Evolutionary conservation across 2,113 vertebrate species (phyloP), one percentile per base, ranked within the genome.

Genomic region (Ammodytes marinus): DNA sequence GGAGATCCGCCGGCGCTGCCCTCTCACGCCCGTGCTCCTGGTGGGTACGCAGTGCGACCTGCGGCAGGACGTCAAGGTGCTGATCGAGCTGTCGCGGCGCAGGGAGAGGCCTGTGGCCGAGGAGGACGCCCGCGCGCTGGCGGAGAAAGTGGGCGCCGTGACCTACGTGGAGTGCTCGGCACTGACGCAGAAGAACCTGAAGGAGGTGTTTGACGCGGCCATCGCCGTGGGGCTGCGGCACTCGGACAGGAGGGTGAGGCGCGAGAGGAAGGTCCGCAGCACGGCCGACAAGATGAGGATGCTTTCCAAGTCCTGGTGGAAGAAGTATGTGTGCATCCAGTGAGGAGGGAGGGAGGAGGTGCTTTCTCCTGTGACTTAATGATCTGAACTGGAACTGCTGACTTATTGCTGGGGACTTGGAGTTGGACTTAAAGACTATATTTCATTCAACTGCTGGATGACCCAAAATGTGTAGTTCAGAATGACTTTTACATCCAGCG

Each of bases 221-320:
- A 97, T 97, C 66, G 86, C 95, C 0, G 93, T 93, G 0, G 96
- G 95, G 19, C 88, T 97, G 58, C 89, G 93, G 15, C 91, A 95
- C 13, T 88, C 90, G 0, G 96, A 95, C 53, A 64, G 89, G 8
- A 89, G 93, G 6, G 90, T 74, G 1, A 91, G 94, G 54, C 80
- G 93, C 68, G 95, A 96, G 80, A 92, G 93, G 64, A 95, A 95
- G 74, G 95, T 96, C 42, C 92, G 90, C 64, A 95, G 90, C 82
- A 95, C 96, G 0, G 95, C 95, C 0, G 95, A 95, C 85, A 96
- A 96, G 89, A 95, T 97, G 95, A 96, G 95, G 92, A 95, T 93
- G 87, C 95, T 97, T 35, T 96, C 96, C 39, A 96, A 95, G 87
- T 95, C 95, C 57, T 97, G 96, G 96, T 97, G 96, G 96, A 96